These are phyloP conservation scores for Psammodynastes pulverulentus DNA, from an alignment of 2,113 vertebrate species.

Conservation along the genomic window DNA sequence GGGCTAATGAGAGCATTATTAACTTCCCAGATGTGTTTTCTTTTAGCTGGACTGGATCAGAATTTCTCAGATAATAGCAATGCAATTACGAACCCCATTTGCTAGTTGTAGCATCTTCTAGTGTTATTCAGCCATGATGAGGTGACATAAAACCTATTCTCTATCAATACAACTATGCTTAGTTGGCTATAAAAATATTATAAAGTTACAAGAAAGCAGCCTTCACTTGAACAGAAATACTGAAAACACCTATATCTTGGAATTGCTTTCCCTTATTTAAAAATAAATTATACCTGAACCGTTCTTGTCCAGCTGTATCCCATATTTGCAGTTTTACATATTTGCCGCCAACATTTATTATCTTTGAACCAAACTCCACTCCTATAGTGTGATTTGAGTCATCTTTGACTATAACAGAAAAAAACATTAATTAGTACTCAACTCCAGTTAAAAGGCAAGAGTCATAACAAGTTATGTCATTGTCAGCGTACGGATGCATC, in stretches of 20 bases:
- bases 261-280: background rate
- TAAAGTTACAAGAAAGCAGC: background rate
- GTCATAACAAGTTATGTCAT: background rate
- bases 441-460: background rate
- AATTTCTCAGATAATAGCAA: slow-evolving; percentile 12
- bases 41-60: background rate
- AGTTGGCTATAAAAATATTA: background rate
- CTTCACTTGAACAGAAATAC: background rate
- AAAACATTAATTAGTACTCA: slow-evolving; percentile 4
- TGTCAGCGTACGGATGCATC: background rate
- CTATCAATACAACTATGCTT: background rate
- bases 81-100: background rate
- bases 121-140: background rate
- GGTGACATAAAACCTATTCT: background rate
- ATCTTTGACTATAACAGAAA: slow-evolving; percentile 72
- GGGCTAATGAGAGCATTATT: background rate
- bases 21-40: background rate
- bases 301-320: slow-evolving; percentile 80
- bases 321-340: slow-evolving; percentile 82
- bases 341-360: slow-evolving; percentile 80
- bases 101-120: background rate
- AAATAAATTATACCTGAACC: slow-evolving; percentile 71
- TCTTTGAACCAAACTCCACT: slow-evolving; percentile 81
- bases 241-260: background rate
- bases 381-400: slow-evolving; percentile 81